These are phyloP conservation scores for Osedax fenrisi DNA, from an alignment of 2,888 invertebrate species.

Conservation along the genomic window DNA sequence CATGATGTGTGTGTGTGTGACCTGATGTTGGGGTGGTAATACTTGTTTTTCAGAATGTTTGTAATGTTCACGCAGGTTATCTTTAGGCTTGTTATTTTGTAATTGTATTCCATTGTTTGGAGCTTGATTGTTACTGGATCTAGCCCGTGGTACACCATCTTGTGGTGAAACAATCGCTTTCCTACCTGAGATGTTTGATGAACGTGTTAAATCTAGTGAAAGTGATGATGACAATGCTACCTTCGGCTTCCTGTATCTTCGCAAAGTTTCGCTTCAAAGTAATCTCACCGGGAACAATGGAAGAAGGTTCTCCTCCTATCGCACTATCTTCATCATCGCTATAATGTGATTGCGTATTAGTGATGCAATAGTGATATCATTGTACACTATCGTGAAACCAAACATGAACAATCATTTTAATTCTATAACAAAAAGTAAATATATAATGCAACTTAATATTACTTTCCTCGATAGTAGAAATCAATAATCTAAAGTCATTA, in stretches of 20 bases:
- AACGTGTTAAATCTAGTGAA: background rate
- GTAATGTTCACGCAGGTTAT: constrained; percentile 22
- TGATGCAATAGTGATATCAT: no score
- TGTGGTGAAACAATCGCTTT: background rate
- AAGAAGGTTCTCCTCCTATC: constrained; percentile 72
- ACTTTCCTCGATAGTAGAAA: no score
- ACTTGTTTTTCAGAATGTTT: constrained; percentile 53
- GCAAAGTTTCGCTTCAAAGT: constrained; percentile 92
- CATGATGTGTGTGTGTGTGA: no score
- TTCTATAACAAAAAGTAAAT: no score
- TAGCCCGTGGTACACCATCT: constrained; percentile 5
- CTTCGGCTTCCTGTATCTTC: constrained; percentile 64
- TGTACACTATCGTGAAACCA: no score
- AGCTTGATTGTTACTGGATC: constrained; percentile 16
- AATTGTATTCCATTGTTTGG: background rate
- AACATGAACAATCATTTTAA: no score
- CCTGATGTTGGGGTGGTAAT: constrained; percentile 36
- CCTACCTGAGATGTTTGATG: background rate
- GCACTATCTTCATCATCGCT: constrained; percentile 62
- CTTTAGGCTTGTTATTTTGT: background rate
- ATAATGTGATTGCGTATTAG: constrained; percentile 57
- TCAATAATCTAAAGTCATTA: no score
- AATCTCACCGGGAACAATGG: constrained; percentile 79
- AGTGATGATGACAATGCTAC: background rate
- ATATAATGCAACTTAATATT: no score